phyloP scores from a whole-genome alignment of 2,113 vertebrate species.

The mouse (Mus musculus) region DNA sequence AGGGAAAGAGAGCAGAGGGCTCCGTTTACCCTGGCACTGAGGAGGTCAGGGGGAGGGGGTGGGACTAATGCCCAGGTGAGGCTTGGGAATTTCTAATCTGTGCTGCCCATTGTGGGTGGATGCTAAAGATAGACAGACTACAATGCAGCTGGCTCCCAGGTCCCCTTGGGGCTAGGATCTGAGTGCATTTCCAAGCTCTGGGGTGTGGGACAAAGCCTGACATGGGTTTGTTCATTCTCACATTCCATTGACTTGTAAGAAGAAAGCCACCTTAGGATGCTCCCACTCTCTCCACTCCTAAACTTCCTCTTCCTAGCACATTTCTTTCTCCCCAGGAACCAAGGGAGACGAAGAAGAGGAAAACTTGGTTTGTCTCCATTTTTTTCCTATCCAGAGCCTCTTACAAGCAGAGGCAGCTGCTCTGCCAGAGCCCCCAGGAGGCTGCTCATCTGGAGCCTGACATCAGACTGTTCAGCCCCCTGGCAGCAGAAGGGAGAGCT shows the following conservation, averaged over 20 bases:
- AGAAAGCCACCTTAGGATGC: background rate
- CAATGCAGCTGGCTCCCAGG: accelerated
- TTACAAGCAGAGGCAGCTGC: background rate
- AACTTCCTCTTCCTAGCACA: background rate
- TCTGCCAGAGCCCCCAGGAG: background rate
- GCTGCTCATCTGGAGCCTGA: background rate
- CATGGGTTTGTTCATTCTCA: background rate
- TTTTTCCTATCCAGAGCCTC: background rate
- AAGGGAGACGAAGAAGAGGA: background rate
- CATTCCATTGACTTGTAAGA: background rate
- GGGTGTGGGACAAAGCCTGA: background rate
- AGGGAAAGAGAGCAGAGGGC: background rate
- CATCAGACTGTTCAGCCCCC: background rate
- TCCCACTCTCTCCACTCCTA: background rate
- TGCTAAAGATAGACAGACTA: background rate
- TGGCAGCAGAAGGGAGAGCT: background rate
- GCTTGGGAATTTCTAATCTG: background rate
- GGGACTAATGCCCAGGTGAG: background rate
- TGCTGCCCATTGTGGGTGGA: background rate
- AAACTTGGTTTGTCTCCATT: no score
- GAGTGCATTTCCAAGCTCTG: accelerated
- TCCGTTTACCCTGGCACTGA: background rate
- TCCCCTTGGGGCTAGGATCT: background rate
- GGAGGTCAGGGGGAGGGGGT: background rate
- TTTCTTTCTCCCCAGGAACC: background rate